Evolutionary conservation across 1,140 invertebrate species (phyloP), one percentile per base, ranked within the genome.

Genomic region (Globodera ellingtonae): DNA sequence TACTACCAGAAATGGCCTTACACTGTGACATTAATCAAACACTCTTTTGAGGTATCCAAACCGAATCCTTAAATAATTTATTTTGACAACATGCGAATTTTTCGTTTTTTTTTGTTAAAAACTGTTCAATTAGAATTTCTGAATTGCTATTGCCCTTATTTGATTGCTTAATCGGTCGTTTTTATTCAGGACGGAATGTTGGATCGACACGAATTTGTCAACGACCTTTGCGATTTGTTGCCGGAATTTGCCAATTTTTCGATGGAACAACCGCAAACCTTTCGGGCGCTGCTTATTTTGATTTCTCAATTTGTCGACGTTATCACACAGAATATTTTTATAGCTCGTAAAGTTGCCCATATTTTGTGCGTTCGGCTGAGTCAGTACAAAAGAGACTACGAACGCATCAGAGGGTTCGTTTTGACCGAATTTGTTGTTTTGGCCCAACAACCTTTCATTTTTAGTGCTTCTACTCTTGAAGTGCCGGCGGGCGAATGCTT

Each of bases 1-100:
- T 50, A 74, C 59, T 87, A 84, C 72, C 84, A 84, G 75, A 48
- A 82, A 52, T 86, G 85, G 85, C 82, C 85, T 44, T 86, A 86
- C 79, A 82, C 84, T 78, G 78, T 77, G 18, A 66, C 50, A 47
- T 35, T 86, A 8, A 86, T 86, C 46, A 88, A 88, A 48, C 86
- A 86, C 65, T 74, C 84, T 10, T 87, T 86, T 66, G 84, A 85
- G 70, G 81, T 82, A 13, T 21, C 75, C 1, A 35, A 2, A 35
- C 35, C 35, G 35, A 35, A 35, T 35, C 3, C 35, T 35, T 35
- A 35, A 35, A 35, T 35, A 35, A 35, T 35, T 35, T 35, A 35
- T 35, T 35, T 35, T 35, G 35, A 2, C 35, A 35, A 3, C 35
- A 35, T 2, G 35, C 0, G 3, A 35, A 35, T 3, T 35, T 35